Base-by-base conservation (phyloP, 2,797 vertebrate species). In the Pygocentrus nattereri region DNA sequence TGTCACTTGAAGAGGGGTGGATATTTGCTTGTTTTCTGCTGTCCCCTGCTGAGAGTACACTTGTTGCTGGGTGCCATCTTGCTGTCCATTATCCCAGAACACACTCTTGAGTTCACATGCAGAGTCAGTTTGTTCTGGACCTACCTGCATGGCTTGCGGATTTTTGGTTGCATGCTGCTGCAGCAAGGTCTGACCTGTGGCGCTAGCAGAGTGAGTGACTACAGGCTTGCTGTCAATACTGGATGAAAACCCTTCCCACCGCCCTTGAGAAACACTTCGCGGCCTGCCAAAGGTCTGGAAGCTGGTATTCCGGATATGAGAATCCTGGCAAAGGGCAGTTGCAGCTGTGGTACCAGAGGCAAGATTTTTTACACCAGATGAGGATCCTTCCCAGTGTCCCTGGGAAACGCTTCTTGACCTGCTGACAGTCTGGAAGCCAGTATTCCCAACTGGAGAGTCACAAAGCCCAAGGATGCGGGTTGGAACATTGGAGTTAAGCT, bases 161-260 rank as follows among this genome's bases (percentile, higher is more conserved):
- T 91, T 93, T 89, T 93, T 93, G 77, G 90, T 70, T 49, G 94
- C 90, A 72, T 96, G 94, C 54, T 95, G 95, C 93, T 96, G 95
- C 0, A 91, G 85, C 38, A 87, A 50, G 21, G 73, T 64, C 76
- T 85, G 80, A 78, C 80, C 79, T 64, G 82, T 65, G 64, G 85
- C 70, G 6, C 87, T 86, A 56, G 64, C 77, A 72, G 85, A 75
- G 13, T 78, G 82, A 49, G 83, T 78, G n/a, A 69, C 82, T 21
- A 69, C 52, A 88, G 82, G 92, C 88, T 87, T 94, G 89, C 79
- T 87, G 92, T 97, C 96, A 88, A 96, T 89, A 88, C 95, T 89
- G 90, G 93, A 93, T 86, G 94, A 81, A 79, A 88, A 94, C 75
- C 92, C 93, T 92, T 96, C 95, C 90, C 95, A 92, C 85, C 94